Conservation (phyloP, 2,797 vertebrate genomes). For the Scolopax bukidnonensis region DNA sequence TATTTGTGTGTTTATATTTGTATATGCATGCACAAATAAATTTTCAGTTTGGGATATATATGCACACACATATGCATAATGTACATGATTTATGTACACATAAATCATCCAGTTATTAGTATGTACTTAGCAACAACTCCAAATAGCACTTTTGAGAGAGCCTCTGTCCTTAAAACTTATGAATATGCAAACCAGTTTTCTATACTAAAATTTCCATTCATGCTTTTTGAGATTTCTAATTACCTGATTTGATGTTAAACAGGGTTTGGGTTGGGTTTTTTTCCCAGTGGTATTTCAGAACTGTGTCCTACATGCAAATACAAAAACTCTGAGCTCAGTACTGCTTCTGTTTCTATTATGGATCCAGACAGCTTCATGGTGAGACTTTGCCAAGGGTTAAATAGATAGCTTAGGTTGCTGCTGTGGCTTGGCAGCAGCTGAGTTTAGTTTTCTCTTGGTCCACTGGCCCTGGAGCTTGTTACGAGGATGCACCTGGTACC, state of each 20-base stretch:
- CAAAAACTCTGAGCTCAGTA: not conserved
- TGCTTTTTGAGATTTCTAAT: not conserved
- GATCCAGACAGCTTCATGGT: not conserved
- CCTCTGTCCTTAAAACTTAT: not conserved
- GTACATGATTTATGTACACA: too few species aligned
- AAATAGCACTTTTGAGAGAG: not conserved
- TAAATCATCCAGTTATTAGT: not conserved
- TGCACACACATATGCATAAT: not conserved
- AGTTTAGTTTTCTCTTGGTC: not conserved
- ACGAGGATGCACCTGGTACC: rapidly evolving
- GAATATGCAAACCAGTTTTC: not conserved
- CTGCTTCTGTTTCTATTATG: not conserved
- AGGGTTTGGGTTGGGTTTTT: not conserved
- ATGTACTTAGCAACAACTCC: not conserved
- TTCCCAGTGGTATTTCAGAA: not conserved
- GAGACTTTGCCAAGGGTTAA: constrained; percentile 1
- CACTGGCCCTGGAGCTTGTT: not conserved
- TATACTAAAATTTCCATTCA: not conserved
- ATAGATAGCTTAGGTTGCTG: not conserved
- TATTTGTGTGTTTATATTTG: not conserved
- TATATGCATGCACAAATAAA: not conserved
- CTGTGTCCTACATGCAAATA: not conserved
- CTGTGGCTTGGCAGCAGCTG: constrained; percentile 12
- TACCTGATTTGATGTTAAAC: not conserved
- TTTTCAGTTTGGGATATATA: not conserved